A percentile compares a stretch with the other conserved stretches of the same genome.
These are phyloP conservation scores for Autographa gamma DNA, from an alignment of 2,888 invertebrate species.

Conservation along the genomic window DNA sequence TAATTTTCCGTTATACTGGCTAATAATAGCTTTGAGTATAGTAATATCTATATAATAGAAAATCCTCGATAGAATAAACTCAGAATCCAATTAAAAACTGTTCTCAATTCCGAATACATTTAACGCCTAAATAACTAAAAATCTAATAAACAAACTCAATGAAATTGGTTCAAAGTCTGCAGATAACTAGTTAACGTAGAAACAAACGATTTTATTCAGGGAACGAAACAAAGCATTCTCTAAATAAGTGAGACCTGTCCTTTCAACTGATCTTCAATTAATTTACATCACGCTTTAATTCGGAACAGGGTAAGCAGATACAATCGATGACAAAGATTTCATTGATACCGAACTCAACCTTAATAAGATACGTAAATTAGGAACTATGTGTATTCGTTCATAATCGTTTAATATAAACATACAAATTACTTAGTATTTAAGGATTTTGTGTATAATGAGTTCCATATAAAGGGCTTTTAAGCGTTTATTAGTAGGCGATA, in stretches of 20 bases:
- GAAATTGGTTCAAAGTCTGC: constrained; percentile 23
- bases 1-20: too few species aligned
- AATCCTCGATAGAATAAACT: background rate
- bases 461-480: too few species aligned
- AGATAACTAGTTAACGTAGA: constrained; percentile 31
- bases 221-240: constrained; percentile 36
- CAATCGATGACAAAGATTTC: background rate
- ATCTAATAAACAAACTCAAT: constrained; percentile 40
- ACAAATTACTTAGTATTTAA: too few species aligned
- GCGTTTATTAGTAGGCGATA: too few species aligned
- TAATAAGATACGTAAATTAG: background rate
- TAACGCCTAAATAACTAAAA: constrained; percentile 29
- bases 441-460: too few species aligned
- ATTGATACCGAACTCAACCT: background rate
- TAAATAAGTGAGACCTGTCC: constrained; percentile 1
- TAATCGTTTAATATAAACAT: too few species aligned
- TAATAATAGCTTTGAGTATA: background rate
- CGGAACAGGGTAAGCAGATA: background rate
- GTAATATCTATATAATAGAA: background rate
- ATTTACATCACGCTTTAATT: constrained; percentile 2
- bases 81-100: constrained; percentile 4
- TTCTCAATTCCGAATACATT: constrained; percentile 12
- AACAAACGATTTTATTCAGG: constrained; percentile 34
- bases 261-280: constrained; percentile 2
- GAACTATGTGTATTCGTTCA: too few species aligned